phyloP scores from a whole-genome alignment of 1,140 invertebrate species.

The Achroia grisella region DNA sequence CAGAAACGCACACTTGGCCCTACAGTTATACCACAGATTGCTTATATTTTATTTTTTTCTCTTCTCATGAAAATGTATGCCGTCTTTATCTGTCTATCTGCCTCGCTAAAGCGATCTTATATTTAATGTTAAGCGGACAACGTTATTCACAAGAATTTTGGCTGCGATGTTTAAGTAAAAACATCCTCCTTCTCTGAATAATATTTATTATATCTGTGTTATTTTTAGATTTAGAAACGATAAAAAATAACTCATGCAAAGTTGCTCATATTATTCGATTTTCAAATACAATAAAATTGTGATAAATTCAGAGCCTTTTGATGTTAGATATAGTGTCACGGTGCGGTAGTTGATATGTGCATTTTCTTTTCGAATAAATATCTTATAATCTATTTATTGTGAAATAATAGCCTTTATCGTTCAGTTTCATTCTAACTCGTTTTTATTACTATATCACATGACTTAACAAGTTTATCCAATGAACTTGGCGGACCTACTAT shows the following conservation, averaged over 20 bases:
- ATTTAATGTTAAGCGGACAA: constrained; percentile 59
- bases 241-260: too few relatives aligned
- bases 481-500: constrained; percentile 54
- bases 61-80: constrained; percentile 60
- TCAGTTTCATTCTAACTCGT: too few relatives aligned
- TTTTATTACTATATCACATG: too few relatives aligned
- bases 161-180: constrained; percentile 31
- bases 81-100: constrained; percentile 57
- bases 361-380: too few relatives aligned
- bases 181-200: constrained; percentile 31
- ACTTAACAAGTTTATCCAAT: too few relatives aligned
- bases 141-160: constrained; percentile 46
- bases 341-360: too few relatives aligned
- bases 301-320: too few relatives aligned
- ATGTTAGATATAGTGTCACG: constrained; percentile 20
- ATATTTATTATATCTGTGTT: constrained; percentile 20
- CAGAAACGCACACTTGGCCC: constrained; percentile 40
- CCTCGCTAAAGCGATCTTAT: constrained; percentile 52
- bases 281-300: too few relatives aligned
- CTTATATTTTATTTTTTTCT: constrained; percentile 44
- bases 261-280: too few relatives aligned
- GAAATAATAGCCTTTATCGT: too few relatives aligned
- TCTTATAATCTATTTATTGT: too few relatives aligned
- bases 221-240: constrained; percentile 27
- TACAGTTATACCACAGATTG: constrained; percentile 40